A percentile compares a stretch with the other conserved stretches of the same genome.
These are phyloP conservation scores for Pangasius mekongensis DNA, from an alignment of 2,797 vertebrate genomes.

Conservation along the genomic window DNA sequence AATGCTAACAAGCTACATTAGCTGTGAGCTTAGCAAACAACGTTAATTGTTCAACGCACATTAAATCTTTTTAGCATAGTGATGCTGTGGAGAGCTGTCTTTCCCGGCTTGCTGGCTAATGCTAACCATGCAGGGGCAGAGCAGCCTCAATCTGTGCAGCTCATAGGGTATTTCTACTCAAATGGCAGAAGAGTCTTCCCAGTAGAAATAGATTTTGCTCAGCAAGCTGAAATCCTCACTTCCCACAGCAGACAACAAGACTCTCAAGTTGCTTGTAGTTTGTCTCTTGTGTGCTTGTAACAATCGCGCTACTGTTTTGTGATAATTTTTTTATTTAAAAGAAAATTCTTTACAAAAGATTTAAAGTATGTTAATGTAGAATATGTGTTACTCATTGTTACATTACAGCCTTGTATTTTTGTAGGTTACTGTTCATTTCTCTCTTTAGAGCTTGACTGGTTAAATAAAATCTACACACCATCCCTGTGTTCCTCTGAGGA, in stretches of 20 bases:
- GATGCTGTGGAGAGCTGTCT: neutral
- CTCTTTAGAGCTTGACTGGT: neutral
- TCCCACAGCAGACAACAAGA: neutral
- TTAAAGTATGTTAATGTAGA: neutral
- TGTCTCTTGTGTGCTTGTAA: no score
- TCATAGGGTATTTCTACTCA: neutral
- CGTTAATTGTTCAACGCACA: neutral
- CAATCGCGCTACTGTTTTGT: no score
- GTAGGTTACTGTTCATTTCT: neutral
- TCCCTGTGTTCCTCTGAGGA: neutral
- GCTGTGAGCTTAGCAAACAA: neutral
- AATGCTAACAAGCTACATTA: neutral
- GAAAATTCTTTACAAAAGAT: neutral
- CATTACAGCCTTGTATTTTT: neutral
- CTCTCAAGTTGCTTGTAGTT: no score
- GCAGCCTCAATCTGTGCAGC: neutral
- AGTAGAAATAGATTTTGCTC: neutral
- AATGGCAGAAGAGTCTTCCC: neutral
- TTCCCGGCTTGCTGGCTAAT: neutral
- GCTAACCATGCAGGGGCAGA: neutral
- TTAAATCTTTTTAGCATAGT: neutral
- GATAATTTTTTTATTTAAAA: neutral
- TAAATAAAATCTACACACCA: neutral
- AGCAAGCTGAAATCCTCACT: neutral
- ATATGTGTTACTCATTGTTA: neutral